Percentiles rank a stretch among this genome's conserved stretches.
Conservation (phyloP, 2,113 vertebrate species). For the Sander lucioperca region DNA sequence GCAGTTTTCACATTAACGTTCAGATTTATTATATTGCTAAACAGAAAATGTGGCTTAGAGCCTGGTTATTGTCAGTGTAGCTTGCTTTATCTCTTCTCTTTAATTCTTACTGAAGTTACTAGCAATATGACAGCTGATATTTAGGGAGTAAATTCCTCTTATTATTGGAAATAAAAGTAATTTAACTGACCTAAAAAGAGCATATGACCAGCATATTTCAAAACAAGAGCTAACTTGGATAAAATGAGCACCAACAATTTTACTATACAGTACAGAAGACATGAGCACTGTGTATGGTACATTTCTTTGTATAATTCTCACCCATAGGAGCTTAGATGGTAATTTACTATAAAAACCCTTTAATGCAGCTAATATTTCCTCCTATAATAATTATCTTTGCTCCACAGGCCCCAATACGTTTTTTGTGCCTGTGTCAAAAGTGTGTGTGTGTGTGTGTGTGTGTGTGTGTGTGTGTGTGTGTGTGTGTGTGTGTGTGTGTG, state of each 20-base stretch:
- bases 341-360: constrained; percentile 16
- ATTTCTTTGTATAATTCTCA: constrained; percentile 7
- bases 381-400: constrained; percentile 53
- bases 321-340: constrained; percentile 1
- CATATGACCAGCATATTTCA: background rate
- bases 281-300: background rate
- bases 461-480: background rate
- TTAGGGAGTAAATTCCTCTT: constrained; percentile 7
- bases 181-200: background rate
- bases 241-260: constrained; percentile 3
- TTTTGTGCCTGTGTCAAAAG: constrained; percentile 1
- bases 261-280: background rate
- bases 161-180: constrained; percentile 16
- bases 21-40: background rate
- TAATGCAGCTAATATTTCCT: constrained; percentile 40
- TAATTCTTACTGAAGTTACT: background rate
- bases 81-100: background rate
- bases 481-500: background rate
- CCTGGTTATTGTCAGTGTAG: background rate
- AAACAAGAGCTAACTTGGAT: background rate
- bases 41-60: background rate
- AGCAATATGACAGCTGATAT: background rate
- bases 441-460: constrained; percentile 12
- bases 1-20: background rate
- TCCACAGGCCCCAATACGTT: constrained; percentile 33